Evolutionary conservation across 1,140 invertebrate genomes (phyloP), one percentile per base, ranked within the genome.

Genomic region (Aphis craccivora): DNA sequence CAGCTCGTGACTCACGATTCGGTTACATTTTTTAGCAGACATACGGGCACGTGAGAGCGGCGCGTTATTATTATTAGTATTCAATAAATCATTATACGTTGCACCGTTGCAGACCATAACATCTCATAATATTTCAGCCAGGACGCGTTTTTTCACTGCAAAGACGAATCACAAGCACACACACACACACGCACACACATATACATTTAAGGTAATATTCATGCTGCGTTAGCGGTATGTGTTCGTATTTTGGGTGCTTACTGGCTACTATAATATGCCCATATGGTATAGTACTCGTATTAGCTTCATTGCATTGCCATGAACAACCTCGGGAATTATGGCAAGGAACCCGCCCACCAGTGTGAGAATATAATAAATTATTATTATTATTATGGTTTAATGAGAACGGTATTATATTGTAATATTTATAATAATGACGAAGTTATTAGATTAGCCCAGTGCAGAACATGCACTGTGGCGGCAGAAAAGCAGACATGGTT

Each of bases 1-100:
- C n/a, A 7, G n/a, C 45, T 88, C 86, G 86, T 88, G 86, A 88
- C 86, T 88, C 86, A 88, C 86, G 86, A 88, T 51, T 51, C 25
- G 40, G 11, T 43, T 30, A 30, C 4, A 45, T 86, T 84, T 43
- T 37, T 84, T 4, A 67, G 14, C 60, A n/a, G 60, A 76, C 60
- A n/a, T 67, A 67, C 11, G 60, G 11, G 60, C n/a, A n/a, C 60
- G 1, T 5, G 30, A 76, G 60, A 76, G n/a, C 30, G 14, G 4
- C 18, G 14, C 18, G 30, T n/a, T 67, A 35, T 35, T 60, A 25
- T 60, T 76, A 76, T 76, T 76, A 76, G n/a, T 76, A 6, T 18
- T n/a, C n/a, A 76, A 76, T n/a, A 30, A 25, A 30, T 60, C 18
- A 18, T 37, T 81, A 30, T 4, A 22, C 20, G 5, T 81, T 83